Evolutionary conservation across 92 coral and sea anemone genomes (phyloP), one percentile per base, ranked within the genome.

Genomic region (Desmophyllum pertusum): DNA sequence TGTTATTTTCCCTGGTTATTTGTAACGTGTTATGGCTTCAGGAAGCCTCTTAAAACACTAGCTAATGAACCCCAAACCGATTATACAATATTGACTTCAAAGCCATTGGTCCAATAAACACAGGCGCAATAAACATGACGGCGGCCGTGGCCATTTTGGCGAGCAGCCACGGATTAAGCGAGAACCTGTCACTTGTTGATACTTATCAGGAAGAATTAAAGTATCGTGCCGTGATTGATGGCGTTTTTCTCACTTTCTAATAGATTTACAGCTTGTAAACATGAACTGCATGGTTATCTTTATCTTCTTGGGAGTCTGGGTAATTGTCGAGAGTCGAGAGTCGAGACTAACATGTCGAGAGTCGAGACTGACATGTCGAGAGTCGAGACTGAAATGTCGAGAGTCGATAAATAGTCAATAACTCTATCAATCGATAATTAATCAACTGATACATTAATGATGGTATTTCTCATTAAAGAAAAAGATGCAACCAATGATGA

Each of bases 201-300:
- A 67, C 23, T 67, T 67, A 37, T 67, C 73, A 67, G 42, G 73
- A 67, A 37, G 73, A 33, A 33, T 37, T 67, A 35, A 67, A 67
- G 42, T 67, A 67, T 67, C 42, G 43, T 67, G 41, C 13, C 73
- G 18, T 36, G 27, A 67, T 67, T 67, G 42, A 67, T 67, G 43
- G 73, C 17, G n/a, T 67, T 67, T 67, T 67, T 67, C 73, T 37
- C 42, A 23, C 73, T 18, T 67, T 19, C 73, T 35, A 36, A 33
- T 67, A 67, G 73, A 59, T 59, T 67, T 67, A 37, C 73, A 67
- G 23, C 73, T 67, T 35, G 73, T 67, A 38, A 67, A 67, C 73
- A 67, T 35, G 17, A 67, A 67, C 65, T 17, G 72, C 42, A 67
- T 67, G 15, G 73, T 67, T 67, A 67, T 67, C 73, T 67, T 21